These are phyloP conservation scores for Drosophila austrosaltans DNA, from an alignment of 2,888 invertebrate genomes.

Conservation along the genomic window DNA sequence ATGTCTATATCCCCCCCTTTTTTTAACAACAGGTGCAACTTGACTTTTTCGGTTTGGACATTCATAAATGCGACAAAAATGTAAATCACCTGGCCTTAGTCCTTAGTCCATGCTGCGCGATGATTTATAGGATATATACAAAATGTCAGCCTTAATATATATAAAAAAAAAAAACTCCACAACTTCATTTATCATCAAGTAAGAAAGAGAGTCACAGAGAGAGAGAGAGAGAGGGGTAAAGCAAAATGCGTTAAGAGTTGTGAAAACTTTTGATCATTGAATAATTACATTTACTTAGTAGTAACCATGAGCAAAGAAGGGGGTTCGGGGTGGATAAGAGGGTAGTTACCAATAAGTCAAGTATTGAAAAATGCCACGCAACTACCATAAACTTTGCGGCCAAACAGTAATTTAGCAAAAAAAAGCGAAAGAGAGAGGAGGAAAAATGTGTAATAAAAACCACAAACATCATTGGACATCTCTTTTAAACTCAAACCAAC, in stretches of 20 bases:
- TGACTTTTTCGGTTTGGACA: slow-evolving; percentile 40
- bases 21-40: slow-evolving; percentile 66
- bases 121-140: slow-evolving; percentile 71
- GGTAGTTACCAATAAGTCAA: slow-evolving; percentile 54
- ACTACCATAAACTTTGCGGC: slow-evolving; percentile 68
- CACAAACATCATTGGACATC: slow-evolving; percentile 46
- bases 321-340: too few relatives aligned
- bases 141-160: slow-evolving; percentile 68
- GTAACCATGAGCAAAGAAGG: slow-evolving; percentile 47
- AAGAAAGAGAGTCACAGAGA: not conserved
- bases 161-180: slow-evolving; percentile 40
- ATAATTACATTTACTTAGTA: slow-evolving; percentile 82
- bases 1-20: not conserved
- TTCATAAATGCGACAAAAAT: slow-evolving; percentile 73
- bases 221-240: not conserved
- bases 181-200: slow-evolving; percentile 48
- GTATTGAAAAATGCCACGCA: slow-evolving; percentile 72
- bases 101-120: slow-evolving; percentile 18
- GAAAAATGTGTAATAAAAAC: slow-evolving; percentile 70
- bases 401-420: slow-evolving; percentile 78
- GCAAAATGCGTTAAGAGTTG: slow-evolving; percentile 52
- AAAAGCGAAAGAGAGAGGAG: slow-evolving; percentile 30
- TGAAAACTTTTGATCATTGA: slow-evolving; percentile 70
- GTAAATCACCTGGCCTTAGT: slow-evolving; percentile 56
- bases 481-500: slow-evolving; percentile 26